These are phyloP conservation scores for Hycleus cichorii DNA, from an alignment of 1,140 invertebrate species.

Conservation along the genomic window DNA sequence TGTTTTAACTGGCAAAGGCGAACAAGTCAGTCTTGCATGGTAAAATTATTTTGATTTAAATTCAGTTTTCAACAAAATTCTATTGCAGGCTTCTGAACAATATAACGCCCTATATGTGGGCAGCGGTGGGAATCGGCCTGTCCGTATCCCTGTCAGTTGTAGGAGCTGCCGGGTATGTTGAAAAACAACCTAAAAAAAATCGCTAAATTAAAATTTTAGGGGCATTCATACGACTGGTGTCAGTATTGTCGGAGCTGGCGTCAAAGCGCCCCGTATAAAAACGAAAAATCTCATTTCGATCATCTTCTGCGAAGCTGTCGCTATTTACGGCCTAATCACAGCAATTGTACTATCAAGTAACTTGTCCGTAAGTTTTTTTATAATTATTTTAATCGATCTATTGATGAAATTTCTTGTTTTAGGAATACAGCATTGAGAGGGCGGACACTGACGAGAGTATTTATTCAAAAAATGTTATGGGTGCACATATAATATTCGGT, in stretches of 20 bases:
- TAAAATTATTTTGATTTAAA: neutral
- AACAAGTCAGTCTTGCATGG: conserved; percentile 33
- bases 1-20: conserved; percentile 32
- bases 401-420: neutral
- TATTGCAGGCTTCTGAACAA: conserved; percentile 40
- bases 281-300: conserved; percentile 98
- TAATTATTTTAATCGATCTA: neutral
- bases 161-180: conserved; percentile 83
- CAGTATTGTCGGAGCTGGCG: conserved; percentile 95
- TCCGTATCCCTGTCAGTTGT: conserved; percentile 93
- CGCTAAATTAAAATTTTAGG: conserved; percentile 31
- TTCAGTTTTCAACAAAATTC: neutral
- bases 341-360: conserved; percentile 66
- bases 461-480: conserved; percentile 47
- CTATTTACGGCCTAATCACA: conserved; percentile 89
- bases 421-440: conserved; percentile 25
- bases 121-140: conserved; percentile 81
- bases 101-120: conserved; percentile 92
- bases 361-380: conserved; percentile 19
- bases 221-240: conserved; percentile 95
- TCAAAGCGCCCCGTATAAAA: conserved; percentile 97
- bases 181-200: neutral
- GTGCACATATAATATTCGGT: conserved; percentile 79
- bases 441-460: conserved; percentile 8
- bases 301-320: conserved; percentile 92